phyloP scores from a whole-genome alignment of 2,888 invertebrate genomes.

The Idaea straminata region DNA sequence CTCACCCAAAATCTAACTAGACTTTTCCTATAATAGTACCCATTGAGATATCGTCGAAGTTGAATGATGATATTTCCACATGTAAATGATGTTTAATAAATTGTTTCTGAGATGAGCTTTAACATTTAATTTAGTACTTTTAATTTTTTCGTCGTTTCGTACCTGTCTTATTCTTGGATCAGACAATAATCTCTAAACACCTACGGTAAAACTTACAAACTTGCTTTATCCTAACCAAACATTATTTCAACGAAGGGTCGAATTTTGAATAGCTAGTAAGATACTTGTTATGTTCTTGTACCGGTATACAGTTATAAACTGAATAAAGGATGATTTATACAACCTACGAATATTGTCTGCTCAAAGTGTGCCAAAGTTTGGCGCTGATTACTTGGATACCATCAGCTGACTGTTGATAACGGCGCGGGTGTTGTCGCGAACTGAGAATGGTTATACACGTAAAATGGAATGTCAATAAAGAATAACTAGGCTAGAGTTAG shows the following conservation, averaged over 20 bases:
- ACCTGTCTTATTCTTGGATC: background rate
- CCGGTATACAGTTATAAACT: slow-evolving; percentile 52
- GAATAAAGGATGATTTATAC: slow-evolving; percentile 50
- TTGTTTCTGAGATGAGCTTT: no score
- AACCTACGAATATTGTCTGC: slow-evolving; percentile 49
- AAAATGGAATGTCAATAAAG: no score
- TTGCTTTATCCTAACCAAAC: background rate
- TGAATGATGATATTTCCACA: slow-evolving; percentile 31
- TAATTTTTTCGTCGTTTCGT: background rate
- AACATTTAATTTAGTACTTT: no score
- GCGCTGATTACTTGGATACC: slow-evolving; percentile 36
- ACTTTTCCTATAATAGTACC: slow-evolving; percentile 38
- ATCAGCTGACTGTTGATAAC: slow-evolving; percentile 42
- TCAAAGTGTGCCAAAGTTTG: slow-evolving; percentile 50
- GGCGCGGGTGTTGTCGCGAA: slow-evolving; percentile 35
- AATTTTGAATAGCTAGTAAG: background rate
- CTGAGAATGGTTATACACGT: no score
- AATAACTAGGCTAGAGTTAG: no score
- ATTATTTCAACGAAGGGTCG: no score
- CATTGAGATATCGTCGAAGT: slow-evolving; percentile 61
- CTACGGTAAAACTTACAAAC: background rate
- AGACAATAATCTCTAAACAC: background rate
- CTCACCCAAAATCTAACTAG: slow-evolving; percentile 50
- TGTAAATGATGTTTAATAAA: no score
- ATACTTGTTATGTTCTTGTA: slow-evolving; percentile 57